These are phyloP conservation scores for Diloba caeruleocephala DNA, from an alignment of 2,888 invertebrate genomes.

Conservation along the genomic window DNA sequence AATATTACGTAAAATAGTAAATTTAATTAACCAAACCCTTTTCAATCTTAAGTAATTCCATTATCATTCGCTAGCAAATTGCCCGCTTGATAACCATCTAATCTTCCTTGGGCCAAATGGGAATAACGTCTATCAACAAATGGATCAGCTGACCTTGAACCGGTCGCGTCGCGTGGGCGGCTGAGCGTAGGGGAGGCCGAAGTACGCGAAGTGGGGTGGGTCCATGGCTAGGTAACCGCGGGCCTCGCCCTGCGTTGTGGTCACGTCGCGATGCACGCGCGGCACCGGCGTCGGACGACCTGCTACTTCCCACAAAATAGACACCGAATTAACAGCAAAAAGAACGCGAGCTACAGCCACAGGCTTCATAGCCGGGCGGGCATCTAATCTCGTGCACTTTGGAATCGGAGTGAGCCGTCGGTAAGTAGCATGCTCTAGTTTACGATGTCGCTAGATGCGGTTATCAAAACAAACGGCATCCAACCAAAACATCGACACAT, in stretches of 20 bases:
- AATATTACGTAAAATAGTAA: neutral
- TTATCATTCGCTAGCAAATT: slow-evolving; percentile 23
- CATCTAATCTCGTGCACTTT: slow-evolving; percentile 9
- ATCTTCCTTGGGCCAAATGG: slow-evolving; percentile 55
- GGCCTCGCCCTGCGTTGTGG: slow-evolving; percentile 72
- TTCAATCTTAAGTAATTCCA: slow-evolving; percentile 23
- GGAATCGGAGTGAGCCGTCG: slow-evolving; percentile 12
- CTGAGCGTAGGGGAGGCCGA: slow-evolving; percentile 81
- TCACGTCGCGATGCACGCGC: slow-evolving; percentile 69
- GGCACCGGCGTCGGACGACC: slow-evolving; percentile 37
- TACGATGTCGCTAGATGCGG: slow-evolving; percentile 14
- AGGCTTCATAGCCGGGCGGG: slow-evolving; percentile 21
- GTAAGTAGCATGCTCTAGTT: slow-evolving; percentile 22
- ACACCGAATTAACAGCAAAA: slow-evolving; percentile 34
- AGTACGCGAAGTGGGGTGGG: slow-evolving; percentile 75
- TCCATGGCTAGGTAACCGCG: slow-evolving; percentile 73
- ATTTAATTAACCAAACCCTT: slow-evolving; percentile 1
- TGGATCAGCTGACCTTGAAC: slow-evolving; percentile 76
- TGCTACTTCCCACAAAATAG: slow-evolving; percentile 30
- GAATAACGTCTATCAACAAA: slow-evolving; percentile 64
- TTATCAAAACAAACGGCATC: slow-evolving; percentile 47
- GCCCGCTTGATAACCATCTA: slow-evolving; percentile 58
- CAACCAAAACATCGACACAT: slow-evolving; percentile 44
- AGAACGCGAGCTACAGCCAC: slow-evolving; percentile 15
- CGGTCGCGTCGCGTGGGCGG: slow-evolving; percentile 67